Evolutionary conservation across 1,140 invertebrate genomes (phyloP).

Genomic region (Calliphora vicina): DNA sequence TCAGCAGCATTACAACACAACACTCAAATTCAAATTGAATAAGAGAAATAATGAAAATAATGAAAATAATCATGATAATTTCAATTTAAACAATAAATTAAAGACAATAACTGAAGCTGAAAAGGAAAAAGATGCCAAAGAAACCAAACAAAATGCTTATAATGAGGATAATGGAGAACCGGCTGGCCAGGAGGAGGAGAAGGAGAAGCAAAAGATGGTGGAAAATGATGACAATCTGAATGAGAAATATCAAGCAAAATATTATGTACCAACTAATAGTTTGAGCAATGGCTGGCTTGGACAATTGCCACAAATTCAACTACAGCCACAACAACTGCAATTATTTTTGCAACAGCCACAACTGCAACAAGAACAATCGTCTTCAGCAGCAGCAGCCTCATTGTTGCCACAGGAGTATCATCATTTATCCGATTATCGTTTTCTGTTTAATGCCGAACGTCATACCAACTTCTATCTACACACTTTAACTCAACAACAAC

Average conservation of each 20-base stretch:
- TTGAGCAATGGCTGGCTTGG: background rate
- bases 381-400: background rate
- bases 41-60: background rate
- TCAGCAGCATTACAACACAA: background rate
- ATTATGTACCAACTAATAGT: background rate
- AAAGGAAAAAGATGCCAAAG: background rate
- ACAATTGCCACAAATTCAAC: constrained; percentile 29
- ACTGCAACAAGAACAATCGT: constrained; percentile 15
- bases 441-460: constrained; percentile 57
- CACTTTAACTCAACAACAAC: constrained; percentile 39
- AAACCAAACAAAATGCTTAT: background rate
- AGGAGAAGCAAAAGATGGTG: background rate
- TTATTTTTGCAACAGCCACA: background rate
- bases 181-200: background rate
- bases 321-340: constrained; percentile 22
- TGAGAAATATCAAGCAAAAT: background rate
- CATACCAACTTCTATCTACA: constrained; percentile 59
- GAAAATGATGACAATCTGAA: background rate
- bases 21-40: background rate
- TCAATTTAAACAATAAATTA: background rate
- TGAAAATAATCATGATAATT: background rate
- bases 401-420: background rate
- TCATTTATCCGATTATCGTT: constrained; percentile 57
- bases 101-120: background rate
- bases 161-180: background rate